Conservation (phyloP, 2,888 invertebrate species). For the Spodoptera littoralis region DNA sequence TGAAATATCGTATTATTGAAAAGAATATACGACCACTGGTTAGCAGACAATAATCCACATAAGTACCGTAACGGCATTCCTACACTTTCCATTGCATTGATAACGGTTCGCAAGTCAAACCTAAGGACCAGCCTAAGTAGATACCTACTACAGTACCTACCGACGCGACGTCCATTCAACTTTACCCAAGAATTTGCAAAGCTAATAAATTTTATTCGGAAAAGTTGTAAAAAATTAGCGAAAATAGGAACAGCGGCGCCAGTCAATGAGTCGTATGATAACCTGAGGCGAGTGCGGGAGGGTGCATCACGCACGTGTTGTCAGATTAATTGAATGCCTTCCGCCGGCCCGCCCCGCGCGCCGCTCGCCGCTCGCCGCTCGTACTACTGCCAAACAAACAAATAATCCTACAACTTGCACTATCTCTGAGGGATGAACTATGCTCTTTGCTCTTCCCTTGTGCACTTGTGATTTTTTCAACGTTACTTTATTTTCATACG, state of each 20-base stretch:
- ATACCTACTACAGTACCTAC: too few species aligned
- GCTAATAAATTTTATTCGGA: slow-evolving; percentile 14
- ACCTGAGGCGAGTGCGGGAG: slow-evolving; percentile 67
- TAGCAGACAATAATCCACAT: not conserved
- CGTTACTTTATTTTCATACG: slow-evolving; percentile 77
- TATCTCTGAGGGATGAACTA: slow-evolving; percentile 55
- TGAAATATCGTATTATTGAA: not conserved
- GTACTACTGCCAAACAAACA: slow-evolving; percentile 69
- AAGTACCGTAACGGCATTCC: slow-evolving; percentile 41
- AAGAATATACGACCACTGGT: not conserved
- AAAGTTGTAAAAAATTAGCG: slow-evolving; percentile 39
- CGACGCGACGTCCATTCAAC: slow-evolving; percentile 29
- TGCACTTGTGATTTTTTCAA: slow-evolving; percentile 77
- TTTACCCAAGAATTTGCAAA: slow-evolving; percentile 3
- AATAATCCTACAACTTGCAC: slow-evolving; percentile 59
- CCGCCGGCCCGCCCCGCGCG: slow-evolving; percentile 59
- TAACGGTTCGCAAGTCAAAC: slow-evolving; percentile 33
- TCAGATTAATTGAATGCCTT: slow-evolving; percentile 83
- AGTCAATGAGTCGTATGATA: slow-evolving; percentile 78
- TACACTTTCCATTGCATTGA: slow-evolving; percentile 43
- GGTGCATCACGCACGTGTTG: slow-evolving; percentile 85
- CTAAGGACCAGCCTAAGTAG: slow-evolving; percentile 14
- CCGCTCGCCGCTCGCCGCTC: slow-evolving; percentile 42
- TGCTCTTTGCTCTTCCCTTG: slow-evolving; percentile 62
- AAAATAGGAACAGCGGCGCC: slow-evolving; percentile 49